A percentile compares a stretch with the other conserved stretches of the same genome.
Evolutionary conservation across 2,888 invertebrate species (phyloP).

Genomic region (Drosophila mettleri): DNA sequence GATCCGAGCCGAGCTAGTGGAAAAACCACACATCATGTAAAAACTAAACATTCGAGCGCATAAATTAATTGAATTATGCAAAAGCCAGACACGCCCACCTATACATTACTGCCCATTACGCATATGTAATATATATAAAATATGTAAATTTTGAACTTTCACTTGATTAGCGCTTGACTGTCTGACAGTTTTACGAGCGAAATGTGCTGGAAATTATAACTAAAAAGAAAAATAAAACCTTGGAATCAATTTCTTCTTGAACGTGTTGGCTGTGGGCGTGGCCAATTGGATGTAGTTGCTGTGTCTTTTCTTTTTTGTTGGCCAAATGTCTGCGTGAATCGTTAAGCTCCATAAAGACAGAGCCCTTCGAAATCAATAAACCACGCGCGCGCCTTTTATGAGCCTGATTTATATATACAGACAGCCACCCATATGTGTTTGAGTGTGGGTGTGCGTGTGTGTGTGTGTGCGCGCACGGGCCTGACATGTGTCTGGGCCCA

Average conservation of each 20-base stretch:
- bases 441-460: slow-evolving; percentile 4
- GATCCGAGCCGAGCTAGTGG: slow-evolving; percentile 44
- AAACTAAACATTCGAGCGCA: slow-evolving; percentile 76
- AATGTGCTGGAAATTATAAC: neutral
- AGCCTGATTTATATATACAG: slow-evolving; percentile 60
- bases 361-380: slow-evolving; percentile 72
- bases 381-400: slow-evolving; percentile 72
- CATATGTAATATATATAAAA: slow-evolving; percentile 49
- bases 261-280: slow-evolving; percentile 7
- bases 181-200: slow-evolving; percentile 52
- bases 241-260: slow-evolving; percentile 63
- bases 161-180: slow-evolving; percentile 71
- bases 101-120: slow-evolving; percentile 48
- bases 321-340: slow-evolving; percentile 32
- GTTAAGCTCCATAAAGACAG: slow-evolving; percentile 69
- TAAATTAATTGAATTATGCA: slow-evolving; percentile 81
- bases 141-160: slow-evolving; percentile 61
- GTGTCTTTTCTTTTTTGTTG: neutral
- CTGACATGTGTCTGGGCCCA: slow-evolving; percentile 66
- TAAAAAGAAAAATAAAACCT: too few species aligned
- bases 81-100: slow-evolving; percentile 25
- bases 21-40: slow-evolving; percentile 52
- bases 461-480: slow-evolving; percentile 47
- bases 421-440: neutral
- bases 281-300: slow-evolving; percentile 1